phyloP scores from a whole-genome alignment of 2,113 vertebrate species.

The Trichomycterus rosablanca region DNA sequence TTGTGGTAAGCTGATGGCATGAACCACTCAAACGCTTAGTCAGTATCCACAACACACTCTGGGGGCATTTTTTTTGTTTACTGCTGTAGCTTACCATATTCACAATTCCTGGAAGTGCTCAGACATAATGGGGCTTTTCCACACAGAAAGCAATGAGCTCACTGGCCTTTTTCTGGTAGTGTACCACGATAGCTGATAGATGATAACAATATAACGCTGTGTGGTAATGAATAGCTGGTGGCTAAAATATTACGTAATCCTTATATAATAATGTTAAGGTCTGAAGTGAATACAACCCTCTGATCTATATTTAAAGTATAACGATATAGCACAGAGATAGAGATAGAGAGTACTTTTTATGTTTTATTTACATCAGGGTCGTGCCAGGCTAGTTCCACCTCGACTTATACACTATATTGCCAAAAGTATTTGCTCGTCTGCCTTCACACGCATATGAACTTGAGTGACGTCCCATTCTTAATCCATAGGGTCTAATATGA shows the following conservation, averaged over 20 bases:
- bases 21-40: constrained; percentile 37
- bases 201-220: neutral
- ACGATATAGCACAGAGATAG: no score
- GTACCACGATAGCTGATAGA: neutral
- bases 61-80: neutral
- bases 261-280: constrained; percentile 47
- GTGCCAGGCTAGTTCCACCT: no score
- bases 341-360: no score
- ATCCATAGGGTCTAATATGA: no score
- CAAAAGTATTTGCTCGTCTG: no score
- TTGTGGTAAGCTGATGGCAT: neutral
- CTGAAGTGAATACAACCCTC: constrained; percentile 8
- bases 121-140: neutral
- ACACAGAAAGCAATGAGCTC: neutral
- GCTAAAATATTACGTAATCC: constrained; percentile 48
- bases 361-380: no score
- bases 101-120: neutral
- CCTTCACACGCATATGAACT: no score
- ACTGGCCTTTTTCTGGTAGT: neutral
- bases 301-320: neutral
- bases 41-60: constrained; percentile 30
- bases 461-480: no score
- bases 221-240: constrained; percentile 18
- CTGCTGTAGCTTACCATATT: neutral
- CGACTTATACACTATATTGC: no score